Evolutionary conservation across 2,113 vertebrate genomes (phyloP), one percentile per base, ranked within the genome.

Genomic region (Nothobranchius furzeri): DNA sequence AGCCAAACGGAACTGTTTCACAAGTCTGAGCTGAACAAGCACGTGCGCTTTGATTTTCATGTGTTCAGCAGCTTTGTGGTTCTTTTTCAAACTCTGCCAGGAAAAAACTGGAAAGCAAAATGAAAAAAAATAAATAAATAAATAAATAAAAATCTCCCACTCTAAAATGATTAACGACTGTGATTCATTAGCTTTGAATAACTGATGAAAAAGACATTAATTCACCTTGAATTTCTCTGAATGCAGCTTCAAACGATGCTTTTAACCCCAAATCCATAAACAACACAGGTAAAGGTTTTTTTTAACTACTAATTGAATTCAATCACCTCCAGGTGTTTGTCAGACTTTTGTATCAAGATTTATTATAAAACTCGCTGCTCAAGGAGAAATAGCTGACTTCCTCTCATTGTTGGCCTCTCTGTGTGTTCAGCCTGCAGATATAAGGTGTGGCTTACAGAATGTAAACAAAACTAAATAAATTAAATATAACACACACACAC

Each of bases 151-250:
- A 67, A 76, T 68, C 75, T 67, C 59, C 66, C 25, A 53, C 36
- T 40, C 52, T 68, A 37, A 74, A 68, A 70, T 72, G 61, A 84
- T 88, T 76, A 68, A 82, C 66, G 66, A 64, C 79, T 88, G 75
- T 75, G 56, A 86, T 86, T 83, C 79, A 88, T 89, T 85, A 82
- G 59, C 73, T 70, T 70, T 61, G 68, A 87, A 59, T 81, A 58
- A 70, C 20, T 57, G 69, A 79, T 78, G 37, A 85, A 71, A 76
- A 66, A 56, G 24, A 67, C 75, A 48, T 77, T 60, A 83, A 53
- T 46, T 58, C 47, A 55, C 83, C 85, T 88, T 82, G 82, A 60
- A 64, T 81, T 73, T 15, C 42, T 74, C 75, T 72, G 78, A 87
- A 79, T 79, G 83, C 76, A 63, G 66, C 59, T 60, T 67, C 79